These are phyloP conservation scores for Tethya wilhelma DNA, from an alignment of 37 sponge, comb jelly and placozoan species.

Conservation along the genomic window DNA sequence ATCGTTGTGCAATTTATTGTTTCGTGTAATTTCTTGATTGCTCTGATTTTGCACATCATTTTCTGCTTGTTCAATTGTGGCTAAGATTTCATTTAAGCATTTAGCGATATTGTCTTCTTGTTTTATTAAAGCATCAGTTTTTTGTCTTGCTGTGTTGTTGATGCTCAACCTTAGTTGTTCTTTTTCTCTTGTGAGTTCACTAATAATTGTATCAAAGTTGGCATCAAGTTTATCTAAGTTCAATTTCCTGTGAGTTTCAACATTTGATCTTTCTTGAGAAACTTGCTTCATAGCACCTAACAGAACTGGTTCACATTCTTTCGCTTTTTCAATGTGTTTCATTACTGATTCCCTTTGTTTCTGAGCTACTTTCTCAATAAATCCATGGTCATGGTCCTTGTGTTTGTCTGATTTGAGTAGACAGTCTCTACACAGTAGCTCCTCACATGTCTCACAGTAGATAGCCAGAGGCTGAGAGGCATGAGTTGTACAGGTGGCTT, in stretches of 20 bases:
- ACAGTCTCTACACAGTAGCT: slow-evolving; percentile 7
- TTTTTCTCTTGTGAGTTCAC: no score
- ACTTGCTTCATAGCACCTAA: not conserved
- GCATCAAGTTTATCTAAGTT: not conserved
- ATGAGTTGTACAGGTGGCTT: not conserved
- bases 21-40: no score
- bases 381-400: not conserved
- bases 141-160: no score
- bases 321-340: not conserved
- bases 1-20: no score
- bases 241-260: not conserved
- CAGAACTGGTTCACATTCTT: not conserved
- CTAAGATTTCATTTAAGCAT: no score
- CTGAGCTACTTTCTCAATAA: not conserved
- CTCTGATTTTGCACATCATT: no score
- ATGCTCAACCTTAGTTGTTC: no score
- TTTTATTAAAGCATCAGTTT: no score
- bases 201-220: no score
- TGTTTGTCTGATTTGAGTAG: not conserved
- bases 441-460: slow-evolving; percentile 24
- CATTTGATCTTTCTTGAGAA: not conserved
- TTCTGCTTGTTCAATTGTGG: no score
- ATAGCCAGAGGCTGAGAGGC: not conserved
- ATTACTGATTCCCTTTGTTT: not conserved
- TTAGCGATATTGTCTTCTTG: no score